Base-by-base conservation (phyloP, 2,888 invertebrate species). In the Aspidiotus rigidus region DNA sequence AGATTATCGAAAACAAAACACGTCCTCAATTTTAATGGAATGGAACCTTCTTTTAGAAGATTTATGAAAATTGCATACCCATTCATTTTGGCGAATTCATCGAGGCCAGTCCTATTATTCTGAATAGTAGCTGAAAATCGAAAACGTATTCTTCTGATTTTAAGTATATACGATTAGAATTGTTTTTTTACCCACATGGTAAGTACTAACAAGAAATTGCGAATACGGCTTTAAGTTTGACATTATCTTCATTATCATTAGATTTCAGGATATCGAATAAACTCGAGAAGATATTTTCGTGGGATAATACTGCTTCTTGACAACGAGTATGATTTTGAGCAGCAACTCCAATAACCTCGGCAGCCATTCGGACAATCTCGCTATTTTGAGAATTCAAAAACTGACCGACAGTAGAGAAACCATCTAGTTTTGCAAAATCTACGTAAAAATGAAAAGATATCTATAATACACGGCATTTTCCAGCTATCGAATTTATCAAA, bases 291-390 rank as follows among this genome's bases (percentile, higher is more conserved):
- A 67, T 67, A 39, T 28, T 59, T 60, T 59, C 40, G 49, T 67
- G 28, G 13, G 59, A 59, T 13, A 67, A 7, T n/a, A 67, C 59
- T 41, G 60, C 60, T 42, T 67, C 49, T 15, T 67, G 67, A 49
- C 67, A 67, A 8, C 10, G n/a, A 44, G 59, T 59, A 67, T 67
- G 67, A 28, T 67, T 67, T 16, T 67, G 67, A 16, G 49, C 56
- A 41, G 67, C 56, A 60, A 67, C 60, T 11, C 67, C 67, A 15
- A 67, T 67, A 39, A 67, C 60, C 53, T 67, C 67, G 16, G 67
- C 67, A 7, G 67, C 59, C 60, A 60, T 42, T 44, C 67, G 44
- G 11, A 67, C 49, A 49, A 67, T 39, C n/a, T 59, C 67, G 9
- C 59, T 39, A 15, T 60, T 49, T 44, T 60, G 15, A 7, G 59